phyloP scores from a whole-genome alignment of 2,888 invertebrate species.

The Atrina japonica region DNA sequence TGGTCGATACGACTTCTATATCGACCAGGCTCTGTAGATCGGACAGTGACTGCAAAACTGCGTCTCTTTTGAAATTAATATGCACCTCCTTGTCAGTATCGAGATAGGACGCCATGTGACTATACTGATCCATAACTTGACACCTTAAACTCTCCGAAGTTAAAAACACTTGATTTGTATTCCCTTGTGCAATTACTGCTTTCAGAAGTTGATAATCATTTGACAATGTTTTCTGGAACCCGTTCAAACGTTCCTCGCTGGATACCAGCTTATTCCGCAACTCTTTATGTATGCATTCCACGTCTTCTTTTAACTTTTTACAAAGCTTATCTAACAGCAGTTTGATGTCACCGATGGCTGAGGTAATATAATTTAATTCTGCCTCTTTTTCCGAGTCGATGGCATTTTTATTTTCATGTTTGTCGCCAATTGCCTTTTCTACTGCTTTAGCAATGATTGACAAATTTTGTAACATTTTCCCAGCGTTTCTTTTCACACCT shows the following conservation, averaged over 20 bases:
- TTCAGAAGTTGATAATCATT: neutral
- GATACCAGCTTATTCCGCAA: neutral
- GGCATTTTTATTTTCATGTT: neutral
- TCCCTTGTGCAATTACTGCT: neutral
- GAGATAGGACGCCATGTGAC: neutral
- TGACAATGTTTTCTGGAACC: neutral
- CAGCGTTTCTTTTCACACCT: too few species aligned
- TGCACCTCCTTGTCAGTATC: too few species aligned
- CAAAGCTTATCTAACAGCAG: neutral
- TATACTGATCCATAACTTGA: neutral
- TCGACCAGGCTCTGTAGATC: too few species aligned
- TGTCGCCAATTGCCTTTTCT: too few species aligned
- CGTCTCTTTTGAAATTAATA: too few species aligned
- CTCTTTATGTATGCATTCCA: neutral
- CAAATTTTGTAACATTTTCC: too few species aligned
- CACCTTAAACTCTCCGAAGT: neutral
- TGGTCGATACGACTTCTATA: too few species aligned
- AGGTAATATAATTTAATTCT: neutral
- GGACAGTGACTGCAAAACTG: too few species aligned
- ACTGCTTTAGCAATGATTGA: too few species aligned
- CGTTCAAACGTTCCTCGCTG: conserved; percentile 5
- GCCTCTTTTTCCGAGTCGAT: neutral
- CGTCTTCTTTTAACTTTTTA: neutral
- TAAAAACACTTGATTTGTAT: conserved; percentile 8
- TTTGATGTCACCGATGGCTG: neutral